phyloP scores from a whole-genome alignment of 2,888 invertebrate species.

The Podotricha telesiphe region DNA sequence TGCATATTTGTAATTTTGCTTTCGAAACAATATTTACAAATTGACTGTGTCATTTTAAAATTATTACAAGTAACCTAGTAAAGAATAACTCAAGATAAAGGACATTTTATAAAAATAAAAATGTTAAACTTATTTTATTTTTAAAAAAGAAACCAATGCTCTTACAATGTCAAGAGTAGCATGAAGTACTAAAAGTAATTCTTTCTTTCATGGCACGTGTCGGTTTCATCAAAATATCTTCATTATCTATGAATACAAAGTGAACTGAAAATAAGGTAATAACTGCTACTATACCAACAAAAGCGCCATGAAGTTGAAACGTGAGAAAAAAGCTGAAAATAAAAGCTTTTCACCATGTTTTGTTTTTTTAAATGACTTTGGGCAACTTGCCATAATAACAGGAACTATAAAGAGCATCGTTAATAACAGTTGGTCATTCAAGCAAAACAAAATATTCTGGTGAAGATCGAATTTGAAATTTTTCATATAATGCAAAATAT shows the following conservation, averaged over 20 bases:
- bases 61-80: not conserved
- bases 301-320: constrained; percentile 19
- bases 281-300: constrained; percentile 10
- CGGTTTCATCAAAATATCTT: constrained; percentile 35
- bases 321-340: constrained; percentile 5
- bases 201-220: constrained; percentile 33
- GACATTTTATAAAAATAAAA: too few species aligned
- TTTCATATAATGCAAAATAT: too few species aligned
- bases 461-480: too few species aligned
- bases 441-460: too few species aligned
- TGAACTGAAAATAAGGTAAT: constrained; percentile 29
- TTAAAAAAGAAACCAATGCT: not conserved
- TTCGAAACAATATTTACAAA: too few species aligned
- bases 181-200: not conserved
- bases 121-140: not conserved
- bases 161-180: not conserved
- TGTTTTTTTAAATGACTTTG: not conserved
- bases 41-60: too few species aligned
- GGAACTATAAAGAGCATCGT: not conserved
- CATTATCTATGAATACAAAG: constrained; percentile 36
- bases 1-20: too few species aligned
- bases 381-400: constrained; percentile 6
- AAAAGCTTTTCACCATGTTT: not conserved
- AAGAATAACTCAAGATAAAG: not conserved
- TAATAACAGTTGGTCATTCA: not conserved